Conservation (phyloP, 1,140 invertebrate species). For the Diplogasteroides magnus region DNA sequence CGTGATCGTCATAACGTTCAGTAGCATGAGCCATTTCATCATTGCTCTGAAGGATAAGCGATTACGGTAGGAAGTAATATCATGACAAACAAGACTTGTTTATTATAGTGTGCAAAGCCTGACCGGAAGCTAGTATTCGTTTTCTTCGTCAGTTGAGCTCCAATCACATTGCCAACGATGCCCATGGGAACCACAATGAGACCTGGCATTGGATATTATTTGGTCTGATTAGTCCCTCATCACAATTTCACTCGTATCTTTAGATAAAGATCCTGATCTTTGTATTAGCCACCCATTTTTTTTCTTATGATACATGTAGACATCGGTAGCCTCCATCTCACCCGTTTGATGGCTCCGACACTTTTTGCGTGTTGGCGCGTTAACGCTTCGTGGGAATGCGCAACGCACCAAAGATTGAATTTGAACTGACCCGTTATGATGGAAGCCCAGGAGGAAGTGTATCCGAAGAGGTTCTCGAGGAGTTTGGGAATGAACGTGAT, state of each 20-base stretch:
- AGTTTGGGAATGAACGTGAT: conserved; percentile 31
- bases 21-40: conserved; percentile 1
- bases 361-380: too few species aligned
- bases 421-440: conserved; percentile 12
- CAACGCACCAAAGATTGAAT: too few species aligned
- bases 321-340: too few species aligned
- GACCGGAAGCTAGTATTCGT: conserved; percentile 8
- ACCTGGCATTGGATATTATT: too few species aligned
- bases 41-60: conserved; percentile 1
- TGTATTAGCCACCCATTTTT: too few species aligned
- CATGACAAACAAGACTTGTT: neutral
- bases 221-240: too few species aligned
- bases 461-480: conserved; percentile 23
- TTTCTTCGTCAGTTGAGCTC: conserved; percentile 12
- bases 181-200: conserved; percentile 24
- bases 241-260: too few species aligned
- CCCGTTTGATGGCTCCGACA: too few species aligned
- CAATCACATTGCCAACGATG: conserved; percentile 11
- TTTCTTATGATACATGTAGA: too few species aligned
- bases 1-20: neutral
- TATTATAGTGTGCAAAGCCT: neutral
- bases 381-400: too few species aligned
- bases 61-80: too few species aligned
- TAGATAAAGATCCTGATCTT: too few species aligned
- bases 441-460: conserved; percentile 7